Percentiles rank a stretch among this genome's conserved stretches.
Evolutionary conservation across 2,113 vertebrate genomes (phyloP).

Genomic region (Balaeniceps rex): DNA sequence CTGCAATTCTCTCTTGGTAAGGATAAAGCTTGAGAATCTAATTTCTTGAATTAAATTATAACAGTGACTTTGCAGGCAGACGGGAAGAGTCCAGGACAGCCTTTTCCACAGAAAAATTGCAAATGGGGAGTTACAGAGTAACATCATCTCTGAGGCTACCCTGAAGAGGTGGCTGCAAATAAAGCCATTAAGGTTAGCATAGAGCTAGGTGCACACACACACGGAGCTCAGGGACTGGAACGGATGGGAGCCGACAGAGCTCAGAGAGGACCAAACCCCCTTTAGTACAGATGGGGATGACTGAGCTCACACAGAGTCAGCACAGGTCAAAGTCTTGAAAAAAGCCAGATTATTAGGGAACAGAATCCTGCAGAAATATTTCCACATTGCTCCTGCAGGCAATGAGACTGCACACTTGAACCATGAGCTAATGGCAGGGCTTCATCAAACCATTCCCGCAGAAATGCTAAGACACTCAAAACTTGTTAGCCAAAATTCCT

Average conservation of each 20-base stretch:
- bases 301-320: not conserved
- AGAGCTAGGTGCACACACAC: not conserved
- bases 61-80: not conserved
- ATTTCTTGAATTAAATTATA: not conserved
- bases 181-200: not conserved
- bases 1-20: not conserved
- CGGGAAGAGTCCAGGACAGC: not conserved
- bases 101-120: not conserved
- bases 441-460: not conserved
- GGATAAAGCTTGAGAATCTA: not conserved
- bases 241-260: not conserved
- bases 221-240: not conserved
- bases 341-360: not conserved
- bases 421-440: not conserved
- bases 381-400: not conserved
- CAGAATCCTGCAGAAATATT: not conserved
- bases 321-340: not conserved
- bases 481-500: conserved; percentile 11
- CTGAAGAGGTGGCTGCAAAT: not conserved
- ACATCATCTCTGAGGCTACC: not conserved
- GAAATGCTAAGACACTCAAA: not conserved
- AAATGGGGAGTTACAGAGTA: not conserved
- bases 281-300: not conserved
- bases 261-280: not conserved
- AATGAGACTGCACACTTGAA: not conserved